Percentiles rank a stretch among this genome's conserved stretches.
These are phyloP conservation scores for Bubo blakistoni DNA, from an alignment of 2,113 vertebrate species.

Conservation along the genomic window DNA sequence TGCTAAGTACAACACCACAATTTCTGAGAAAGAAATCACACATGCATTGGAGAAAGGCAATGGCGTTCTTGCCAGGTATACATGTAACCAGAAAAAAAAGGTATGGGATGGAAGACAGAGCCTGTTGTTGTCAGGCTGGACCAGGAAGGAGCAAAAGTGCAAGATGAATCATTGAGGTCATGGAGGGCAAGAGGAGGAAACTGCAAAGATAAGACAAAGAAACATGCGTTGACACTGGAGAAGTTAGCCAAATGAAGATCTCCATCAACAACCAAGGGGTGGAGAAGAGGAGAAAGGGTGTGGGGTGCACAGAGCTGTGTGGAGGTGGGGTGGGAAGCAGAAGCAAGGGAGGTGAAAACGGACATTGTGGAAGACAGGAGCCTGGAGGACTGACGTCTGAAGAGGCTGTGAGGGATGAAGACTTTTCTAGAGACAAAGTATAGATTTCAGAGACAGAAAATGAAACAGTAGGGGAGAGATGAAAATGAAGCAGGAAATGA, in stretches of 20 bases:
- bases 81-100: background rate
- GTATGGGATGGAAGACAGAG: background rate
- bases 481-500: background rate
- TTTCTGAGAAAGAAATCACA: background rate
- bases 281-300: background rate
- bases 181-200: background rate
- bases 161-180: background rate
- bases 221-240: background rate
- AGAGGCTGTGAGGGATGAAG: background rate
- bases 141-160: background rate
- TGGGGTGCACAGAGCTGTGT: background rate
- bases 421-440: background rate
- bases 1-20: background rate
- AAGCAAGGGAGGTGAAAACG: background rate
- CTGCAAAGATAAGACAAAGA: background rate
- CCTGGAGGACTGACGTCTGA: background rate
- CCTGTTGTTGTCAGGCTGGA: background rate
- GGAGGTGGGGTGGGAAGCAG: background rate
- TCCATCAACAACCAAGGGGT: background rate
- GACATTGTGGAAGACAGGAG: background rate
- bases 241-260: background rate
- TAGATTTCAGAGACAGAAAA: background rate
- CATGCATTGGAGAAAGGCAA: background rate
- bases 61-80: background rate
- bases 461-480: background rate